phyloP scores from a whole-genome alignment of 2,797 vertebrate species.

The Pteronotus mesoamericanus region DNA sequence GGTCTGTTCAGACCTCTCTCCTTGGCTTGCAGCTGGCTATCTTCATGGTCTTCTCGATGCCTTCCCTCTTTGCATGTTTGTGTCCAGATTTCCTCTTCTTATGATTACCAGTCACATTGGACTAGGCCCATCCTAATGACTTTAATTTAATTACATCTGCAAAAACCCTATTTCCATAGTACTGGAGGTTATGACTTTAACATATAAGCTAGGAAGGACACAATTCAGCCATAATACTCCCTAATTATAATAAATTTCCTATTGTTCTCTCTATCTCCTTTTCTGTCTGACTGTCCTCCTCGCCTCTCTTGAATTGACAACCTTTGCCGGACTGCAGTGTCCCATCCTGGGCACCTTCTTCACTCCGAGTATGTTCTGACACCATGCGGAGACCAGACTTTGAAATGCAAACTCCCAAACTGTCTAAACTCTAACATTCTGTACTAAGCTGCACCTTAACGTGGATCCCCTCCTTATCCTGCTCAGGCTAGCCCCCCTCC shows the following conservation, averaged over 20 bases:
- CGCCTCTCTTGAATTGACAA: not conserved
- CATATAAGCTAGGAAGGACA: not conserved
- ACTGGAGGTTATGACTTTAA: not conserved
- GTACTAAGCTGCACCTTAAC: not conserved
- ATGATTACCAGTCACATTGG: not conserved
- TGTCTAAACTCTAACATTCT: not conserved
- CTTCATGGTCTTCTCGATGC: not conserved
- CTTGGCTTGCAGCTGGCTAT: not conserved
- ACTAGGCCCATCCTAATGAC: not conserved
- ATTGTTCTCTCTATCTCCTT: not conserved
- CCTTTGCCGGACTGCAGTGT: not conserved
- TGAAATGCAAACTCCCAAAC: not conserved
- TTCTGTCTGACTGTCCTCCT: not conserved
- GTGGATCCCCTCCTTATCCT: not conserved
- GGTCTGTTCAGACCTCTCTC: not conserved
- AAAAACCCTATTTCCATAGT: not conserved
- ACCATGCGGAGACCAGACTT: not conserved
- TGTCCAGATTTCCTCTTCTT: not conserved
- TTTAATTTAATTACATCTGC: not conserved
- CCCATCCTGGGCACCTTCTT: not conserved
- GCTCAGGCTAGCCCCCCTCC: not conserved
- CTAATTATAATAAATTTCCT: not conserved
- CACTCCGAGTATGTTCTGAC: not conserved
- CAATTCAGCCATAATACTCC: not conserved
- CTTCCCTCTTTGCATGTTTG: not conserved